A percentile compares a stretch with the other conserved stretches of the same genome.
These are phyloP conservation scores for Pachydiplax longipennis DNA, from an alignment of 2,888 invertebrate species.

Conservation along the genomic window DNA sequence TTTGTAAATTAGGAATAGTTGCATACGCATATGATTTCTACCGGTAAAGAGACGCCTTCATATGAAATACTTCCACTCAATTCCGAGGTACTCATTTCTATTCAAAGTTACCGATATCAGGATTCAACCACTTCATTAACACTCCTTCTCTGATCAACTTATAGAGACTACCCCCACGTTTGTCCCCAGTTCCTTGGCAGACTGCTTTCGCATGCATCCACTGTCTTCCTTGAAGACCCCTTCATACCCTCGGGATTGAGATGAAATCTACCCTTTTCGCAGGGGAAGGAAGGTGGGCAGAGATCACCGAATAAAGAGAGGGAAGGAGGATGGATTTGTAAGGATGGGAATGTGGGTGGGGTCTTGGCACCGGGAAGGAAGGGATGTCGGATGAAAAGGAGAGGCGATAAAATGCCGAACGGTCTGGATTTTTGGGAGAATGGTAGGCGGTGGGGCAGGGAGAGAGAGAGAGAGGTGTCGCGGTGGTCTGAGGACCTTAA, in stretches of 20 bases:
- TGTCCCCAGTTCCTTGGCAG: no score
- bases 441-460: not conserved
- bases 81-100: no score
- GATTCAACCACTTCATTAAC: no score
- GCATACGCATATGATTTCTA: no score
- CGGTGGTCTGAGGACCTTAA: not conserved
- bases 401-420: not conserved
- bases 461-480: not conserved
- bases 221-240: not conserved
- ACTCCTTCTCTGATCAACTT: no score
- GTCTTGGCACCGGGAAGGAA: not conserved
- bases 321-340: not conserved
- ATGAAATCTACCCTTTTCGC: not conserved
- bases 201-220: no score
- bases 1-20: no score
- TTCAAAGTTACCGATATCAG: no score
- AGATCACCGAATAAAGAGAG: not conserved
- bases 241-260: not conserved
- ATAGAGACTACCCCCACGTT: no score
- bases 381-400: not conserved
- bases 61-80: no score
- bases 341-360: not conserved
- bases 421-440: not conserved
- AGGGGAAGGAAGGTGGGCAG: not conserved
- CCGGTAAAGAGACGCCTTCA: no score